Evolutionary conservation across 2,797 vertebrate genomes (phyloP).

Genomic region (Acanthiza pusilla): DNA sequence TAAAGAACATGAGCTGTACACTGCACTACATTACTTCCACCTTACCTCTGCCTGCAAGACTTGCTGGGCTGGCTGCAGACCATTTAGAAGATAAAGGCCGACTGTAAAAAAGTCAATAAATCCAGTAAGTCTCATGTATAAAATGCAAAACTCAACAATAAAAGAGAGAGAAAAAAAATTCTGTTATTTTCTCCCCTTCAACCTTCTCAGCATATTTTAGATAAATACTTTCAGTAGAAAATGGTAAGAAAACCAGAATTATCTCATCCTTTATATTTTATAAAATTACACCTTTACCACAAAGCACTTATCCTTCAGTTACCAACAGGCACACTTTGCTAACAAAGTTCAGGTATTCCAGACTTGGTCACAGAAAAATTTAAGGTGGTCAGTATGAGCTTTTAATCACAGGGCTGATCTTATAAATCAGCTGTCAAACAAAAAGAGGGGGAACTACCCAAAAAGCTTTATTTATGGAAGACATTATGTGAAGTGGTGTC

Average conservation of each 20-base stretch:
- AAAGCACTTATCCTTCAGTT: background rate
- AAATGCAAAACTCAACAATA: background rate
- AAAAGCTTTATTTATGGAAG: background rate
- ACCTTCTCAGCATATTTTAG: background rate
- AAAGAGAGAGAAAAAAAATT: background rate
- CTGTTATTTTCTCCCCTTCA: background rate
- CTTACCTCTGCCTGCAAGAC: conserved; percentile 87
- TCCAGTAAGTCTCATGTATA: background rate
- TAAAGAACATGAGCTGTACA: background rate
- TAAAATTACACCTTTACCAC: background rate
- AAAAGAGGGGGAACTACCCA: background rate
- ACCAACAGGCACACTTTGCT: background rate
- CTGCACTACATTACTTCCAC: background rate
- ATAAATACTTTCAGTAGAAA: background rate
- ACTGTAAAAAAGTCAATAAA: conserved; percentile 68
- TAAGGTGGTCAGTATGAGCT: background rate
- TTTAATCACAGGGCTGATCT: background rate
- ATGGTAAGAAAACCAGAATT: background rate
- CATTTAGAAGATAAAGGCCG: conserved; percentile 90
- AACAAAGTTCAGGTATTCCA: background rate
- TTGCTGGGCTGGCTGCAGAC: conserved; percentile 80
- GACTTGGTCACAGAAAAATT: background rate
- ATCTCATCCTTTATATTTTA: background rate
- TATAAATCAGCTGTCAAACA: background rate
- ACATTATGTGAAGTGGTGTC: background rate